Evolutionary conservation across 2,113 vertebrate genomes (phyloP).

Genomic region (Cottus gobio): DNA sequence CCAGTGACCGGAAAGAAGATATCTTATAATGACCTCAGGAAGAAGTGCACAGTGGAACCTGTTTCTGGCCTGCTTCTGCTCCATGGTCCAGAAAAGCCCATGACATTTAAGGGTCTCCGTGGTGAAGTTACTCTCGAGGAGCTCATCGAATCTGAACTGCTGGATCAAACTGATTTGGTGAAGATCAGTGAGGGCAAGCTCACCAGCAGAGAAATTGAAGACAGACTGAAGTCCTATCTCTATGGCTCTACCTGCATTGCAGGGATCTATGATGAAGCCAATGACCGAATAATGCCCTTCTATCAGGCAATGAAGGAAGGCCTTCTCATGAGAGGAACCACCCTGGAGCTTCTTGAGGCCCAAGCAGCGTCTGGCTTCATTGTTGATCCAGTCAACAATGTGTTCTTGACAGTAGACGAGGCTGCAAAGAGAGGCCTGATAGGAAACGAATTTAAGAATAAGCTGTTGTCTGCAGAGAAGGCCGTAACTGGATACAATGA

Average conservation of each 20-base stretch:
- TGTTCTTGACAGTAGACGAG: conserved; percentile 92
- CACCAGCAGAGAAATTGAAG: conserved; percentile 88
- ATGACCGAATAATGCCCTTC: conserved; percentile 90
- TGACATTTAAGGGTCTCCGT: conserved; percentile 91
- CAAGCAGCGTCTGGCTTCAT: conserved; percentile 97
- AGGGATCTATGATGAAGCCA: conserved; percentile 95
- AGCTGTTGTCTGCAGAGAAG: conserved; percentile 94
- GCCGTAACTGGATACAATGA: conserved; percentile 97
- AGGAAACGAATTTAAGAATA: conserved; percentile 95
- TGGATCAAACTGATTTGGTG: conserved; percentile 84
- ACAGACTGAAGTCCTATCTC: conserved; percentile 91
- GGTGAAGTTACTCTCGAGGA: conserved; percentile 84
- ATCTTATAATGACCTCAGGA: conserved; percentile 88
- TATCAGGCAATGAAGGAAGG: conserved; percentile 97
- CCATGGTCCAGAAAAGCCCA: conserved; percentile 82
- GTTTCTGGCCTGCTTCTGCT: conserved; percentile 91
- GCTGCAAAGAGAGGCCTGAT: conserved; percentile 90
- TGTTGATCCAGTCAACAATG: conserved; percentile 95
- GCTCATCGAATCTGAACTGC: conserved; percentile 86
- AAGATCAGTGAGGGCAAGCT: conserved; percentile 86
- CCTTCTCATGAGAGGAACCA: conserved; percentile 93
- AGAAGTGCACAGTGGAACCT: conserved; percentile 88
- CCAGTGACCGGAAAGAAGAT: conserved; percentile 88
- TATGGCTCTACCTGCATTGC: conserved; percentile 94
- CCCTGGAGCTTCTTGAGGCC: conserved; percentile 95